Evolutionary conservation across 2,113 vertebrate genomes (phyloP), one percentile per base, ranked within the genome.

Genomic region (Thunnus maccoyii): DNA sequence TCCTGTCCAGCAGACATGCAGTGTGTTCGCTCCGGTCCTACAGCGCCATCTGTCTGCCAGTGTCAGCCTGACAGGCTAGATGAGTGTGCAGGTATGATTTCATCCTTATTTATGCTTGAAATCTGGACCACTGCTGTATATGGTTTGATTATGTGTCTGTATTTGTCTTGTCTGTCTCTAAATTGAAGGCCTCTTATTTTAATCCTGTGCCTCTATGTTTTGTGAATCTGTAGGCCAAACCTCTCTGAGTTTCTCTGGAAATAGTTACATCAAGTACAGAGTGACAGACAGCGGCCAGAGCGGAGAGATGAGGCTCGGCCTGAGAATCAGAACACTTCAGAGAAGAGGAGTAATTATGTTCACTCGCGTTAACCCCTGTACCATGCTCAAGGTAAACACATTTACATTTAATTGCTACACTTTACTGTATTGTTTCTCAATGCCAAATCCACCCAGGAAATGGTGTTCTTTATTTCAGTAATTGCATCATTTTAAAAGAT

Each of bases 201-300:
- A 51, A 56, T 32, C 3, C 3, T 30, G 3, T 30, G 0, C 51
- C 3, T 54, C 0, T 62, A 0, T 72, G 27, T 63, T 46, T 32
- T 47, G 9, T 32, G n/a, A 72, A 61, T 56, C 13, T 69, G 85
- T 84, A 99, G 98, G 97, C 70, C 96, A 97, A 82, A 96, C 97
- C 11, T 97, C 98, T 57, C 94, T 99, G 78, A 99, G 97, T 87
- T 99, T 99, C 93, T 96, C 96, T 88, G 98, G 98, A 63, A 99
- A 98, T 93, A 97, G 97, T 88, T 99, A 99, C 93, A 98, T 99
- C 85, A 99, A 98, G 88, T 99, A 99, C 92, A 95, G 97, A 47
- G 95, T 99, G 89, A 97, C 96, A 16, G 96, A 96, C 86, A 95
- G 93, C 11, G 96, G 92, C 83, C 95, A 95, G 92, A 95, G 95